Evolutionary conservation across 2,888 invertebrate genomes (phyloP), one percentile per base, ranked within the genome.

Genomic region (Diabrotica balteata): DNA sequence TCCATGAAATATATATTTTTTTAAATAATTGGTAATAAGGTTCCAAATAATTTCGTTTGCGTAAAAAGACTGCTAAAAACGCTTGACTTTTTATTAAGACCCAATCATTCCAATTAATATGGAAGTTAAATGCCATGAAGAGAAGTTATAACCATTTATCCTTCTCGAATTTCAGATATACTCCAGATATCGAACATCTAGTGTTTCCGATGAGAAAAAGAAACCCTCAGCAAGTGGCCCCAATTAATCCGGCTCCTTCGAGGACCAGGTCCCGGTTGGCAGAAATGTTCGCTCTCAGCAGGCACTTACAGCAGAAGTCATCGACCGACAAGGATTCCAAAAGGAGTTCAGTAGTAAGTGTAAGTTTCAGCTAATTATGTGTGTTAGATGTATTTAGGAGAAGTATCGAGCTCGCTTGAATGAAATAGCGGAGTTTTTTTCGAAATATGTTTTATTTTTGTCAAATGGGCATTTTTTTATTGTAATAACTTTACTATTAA

Each of bases 161-260:
- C 51, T 22, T 49, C 11, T 49, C 50, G 50, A 49, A n/a, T 70
- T 72, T 6, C 61, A 77, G 77, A 50, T 79, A 79, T 63, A 79
- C 79, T 17, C 84, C 87, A 67, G 87, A 88, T 78, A 87, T 88
- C 77, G 88, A 87, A 76, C 88, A 88, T 76, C 83, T 88, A 72
- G 88, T 88, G 66, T 87, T 87, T 72, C 87, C 86, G 22, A 83
- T 84, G 65, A 82, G 85, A 69, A 85, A 86, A 75, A 72, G 75
- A 59, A 84, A 78, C 52, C 79, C 78, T 72, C 80, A 80, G 42
- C 83, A 82, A 75, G 83, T 85, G 78, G 85, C 85, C 72, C 85
- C 85, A 71, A 84, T 86, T 59, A 78, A 79, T 44, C 72, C 76
- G 46, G 66, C 77, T 63, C 69, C 75, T 63, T 78, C 80, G 64